Evolutionary conservation across 2,797 vertebrate species (phyloP).

Genomic region (Graptemys geographica): DNA sequence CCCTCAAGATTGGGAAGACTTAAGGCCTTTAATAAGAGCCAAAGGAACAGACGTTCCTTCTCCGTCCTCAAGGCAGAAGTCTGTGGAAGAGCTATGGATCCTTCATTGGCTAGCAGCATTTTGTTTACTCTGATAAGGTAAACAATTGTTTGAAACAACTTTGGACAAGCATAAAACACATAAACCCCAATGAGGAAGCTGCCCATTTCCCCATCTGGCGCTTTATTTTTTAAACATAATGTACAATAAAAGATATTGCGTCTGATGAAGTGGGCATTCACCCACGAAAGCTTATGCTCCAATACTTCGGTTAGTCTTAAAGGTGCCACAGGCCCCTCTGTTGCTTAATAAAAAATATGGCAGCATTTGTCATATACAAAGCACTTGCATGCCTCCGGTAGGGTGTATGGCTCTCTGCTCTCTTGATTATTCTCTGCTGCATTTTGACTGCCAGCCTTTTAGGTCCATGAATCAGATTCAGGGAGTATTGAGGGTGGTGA

Average conservation of each 20-base stretch:
- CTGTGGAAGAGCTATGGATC: background rate
- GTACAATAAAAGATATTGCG: background rate
- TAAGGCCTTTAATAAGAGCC: constrained; percentile 58
- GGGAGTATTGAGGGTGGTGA: background rate
- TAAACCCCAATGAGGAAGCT: background rate
- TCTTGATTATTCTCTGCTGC: background rate
- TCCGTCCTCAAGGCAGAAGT: constrained; percentile 29
- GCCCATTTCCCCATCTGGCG: background rate
- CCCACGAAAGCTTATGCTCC: too few species aligned
- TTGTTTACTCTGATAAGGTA: constrained; percentile 28
- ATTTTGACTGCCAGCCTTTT: background rate
- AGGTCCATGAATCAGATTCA: background rate
- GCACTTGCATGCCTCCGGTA: background rate
- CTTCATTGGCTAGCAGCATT: background rate
- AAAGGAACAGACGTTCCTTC: constrained; percentile 68
- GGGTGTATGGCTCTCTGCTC: background rate
- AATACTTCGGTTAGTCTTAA: too few species aligned
- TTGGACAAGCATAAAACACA: constrained; percentile 5
- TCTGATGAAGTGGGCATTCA: too few species aligned
- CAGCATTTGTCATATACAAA: background rate
- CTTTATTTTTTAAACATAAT: constrained; percentile 18
- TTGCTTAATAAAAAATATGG: background rate
- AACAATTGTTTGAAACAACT: background rate
- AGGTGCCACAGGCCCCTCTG: too few species aligned
- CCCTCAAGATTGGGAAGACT: constrained; percentile 71